These are phyloP conservation scores for Melanotaenia trifasciata DNA, from an alignment of 2,797 vertebrate species.

Conservation along the genomic window DNA sequence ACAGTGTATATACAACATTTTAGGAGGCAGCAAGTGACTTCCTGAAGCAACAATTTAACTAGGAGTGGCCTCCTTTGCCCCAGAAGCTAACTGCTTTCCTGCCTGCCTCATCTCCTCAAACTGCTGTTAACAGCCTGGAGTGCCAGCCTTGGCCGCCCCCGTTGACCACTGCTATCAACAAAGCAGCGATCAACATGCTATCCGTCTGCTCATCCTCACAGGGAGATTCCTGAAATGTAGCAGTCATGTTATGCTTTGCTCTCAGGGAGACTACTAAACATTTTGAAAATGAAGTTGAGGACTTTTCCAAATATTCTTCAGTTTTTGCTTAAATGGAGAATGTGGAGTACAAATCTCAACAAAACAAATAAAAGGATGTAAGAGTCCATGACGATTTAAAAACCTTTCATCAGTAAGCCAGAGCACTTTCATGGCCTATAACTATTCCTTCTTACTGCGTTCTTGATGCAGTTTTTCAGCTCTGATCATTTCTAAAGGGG, in stretches of 20 bases:
- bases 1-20: conserved; percentile 3
- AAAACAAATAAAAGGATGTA: neutral
- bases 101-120: conserved; percentile 62
- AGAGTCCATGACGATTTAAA: conserved; percentile 27
- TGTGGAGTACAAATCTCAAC: neutral
- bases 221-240: conserved; percentile 65
- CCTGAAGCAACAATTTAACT: conserved; percentile 53
- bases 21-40: conserved; percentile 24
- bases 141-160: conserved; percentile 43
- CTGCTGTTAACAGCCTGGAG: conserved; percentile 59
- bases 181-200: conserved; percentile 50
- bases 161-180: conserved; percentile 69
- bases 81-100: conserved; percentile 52
- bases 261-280: conserved; percentile 29
- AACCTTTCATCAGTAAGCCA: conserved; percentile 12
- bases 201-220: conserved; percentile 57
- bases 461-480: conserved; percentile 47
- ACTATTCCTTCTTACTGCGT: conserved; percentile 47
- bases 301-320: conserved; percentile 1
- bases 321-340: neutral
- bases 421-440: conserved; percentile 32
- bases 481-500: conserved; percentile 48
- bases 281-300: conserved; percentile 23
- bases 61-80: conserved; percentile 40
- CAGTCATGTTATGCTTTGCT: conserved; percentile 63